Base-by-base conservation (phyloP, 2,888 invertebrate genomes). In the Unio pictorum region DNA sequence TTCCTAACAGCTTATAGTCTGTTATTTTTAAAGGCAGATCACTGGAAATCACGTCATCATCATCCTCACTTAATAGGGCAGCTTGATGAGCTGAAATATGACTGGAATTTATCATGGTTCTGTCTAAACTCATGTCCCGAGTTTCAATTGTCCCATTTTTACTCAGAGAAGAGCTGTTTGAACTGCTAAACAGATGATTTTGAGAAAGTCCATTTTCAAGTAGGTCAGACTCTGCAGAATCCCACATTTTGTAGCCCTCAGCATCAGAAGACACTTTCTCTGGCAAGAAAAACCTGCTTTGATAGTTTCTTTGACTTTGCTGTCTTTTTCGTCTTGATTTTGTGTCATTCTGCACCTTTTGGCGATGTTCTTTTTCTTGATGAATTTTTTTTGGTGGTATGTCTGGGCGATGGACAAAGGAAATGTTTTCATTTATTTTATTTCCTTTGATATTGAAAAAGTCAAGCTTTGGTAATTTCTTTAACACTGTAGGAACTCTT, bases 381-480 rank as follows among this genome's bases (percentile, higher is more conserved):
- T 72, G 61, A 26, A 67, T 61, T 23, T 20, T 61, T 45, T 63
- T 59, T 20, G 76, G 61, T 7, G 65, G 63, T n/a, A 78, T 71
- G 34, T 76, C 76, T 23, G 76, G 76, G 57, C 72, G 74, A 62
- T 72, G 68, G 2, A 78, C 61, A 45, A 45, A 45, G 0, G 72
- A 62, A 17, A 74, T 71, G 15, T 69, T 70, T 34, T 76, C 68
- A 23, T 66, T 66, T 23, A 81, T 78, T 15, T 81, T 74, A 73
- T 89, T 88, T 7, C 88, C 88, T 57, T 79, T 78, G 45, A 89
- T 74, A 69, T 87, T 86, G 71, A 89, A 86, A 57, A 75, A 85
- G 64, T 88, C 85, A 11, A 89, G 81, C 20, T 82, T 79, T 7
- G 75, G 79, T 68, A 89, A 75, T 59, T 87, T 81, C 61, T 86